Percentiles rank a stretch among this genome's conserved stretches.
Conservation (phyloP, 1,140 invertebrate genomes). For the Nomia melanderi region DNA sequence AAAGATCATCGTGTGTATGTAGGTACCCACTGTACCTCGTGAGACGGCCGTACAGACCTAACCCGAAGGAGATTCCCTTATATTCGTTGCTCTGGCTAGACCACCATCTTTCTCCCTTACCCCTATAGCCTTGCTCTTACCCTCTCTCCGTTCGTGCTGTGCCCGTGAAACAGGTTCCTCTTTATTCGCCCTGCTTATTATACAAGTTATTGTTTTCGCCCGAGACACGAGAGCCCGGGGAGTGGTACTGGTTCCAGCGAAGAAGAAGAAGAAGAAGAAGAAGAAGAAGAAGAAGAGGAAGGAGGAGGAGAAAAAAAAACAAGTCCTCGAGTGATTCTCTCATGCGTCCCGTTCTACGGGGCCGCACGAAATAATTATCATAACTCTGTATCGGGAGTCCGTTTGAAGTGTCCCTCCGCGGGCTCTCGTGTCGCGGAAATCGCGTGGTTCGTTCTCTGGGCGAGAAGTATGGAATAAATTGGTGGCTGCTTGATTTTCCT, state of each 20-base stretch:
- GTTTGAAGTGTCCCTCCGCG: conserved; percentile 20
- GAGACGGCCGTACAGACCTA: conserved; percentile 10
- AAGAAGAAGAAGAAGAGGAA: not conserved
- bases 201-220: conserved; percentile 67
- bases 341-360: conserved; percentile 35
- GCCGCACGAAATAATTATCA: conserved; percentile 48
- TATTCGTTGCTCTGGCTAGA: conserved; percentile 26
- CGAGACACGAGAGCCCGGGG: conserved; percentile 49
- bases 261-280: not conserved
- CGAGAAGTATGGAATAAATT: conserved; percentile 28
- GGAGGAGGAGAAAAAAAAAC: conserved; percentile 34
- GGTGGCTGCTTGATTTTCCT: not conserved
- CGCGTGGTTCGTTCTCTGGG: conserved; percentile 9
- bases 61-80: conserved; percentile 39
- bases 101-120: conserved; percentile 6
- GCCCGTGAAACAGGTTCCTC: conserved; percentile 61
- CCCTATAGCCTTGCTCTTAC: conserved; percentile 31
- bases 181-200: conserved; percentile 60
- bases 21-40: no score
- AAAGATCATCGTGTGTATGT: conserved; percentile 50
- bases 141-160: not conserved
- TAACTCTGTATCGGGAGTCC: conserved; percentile 32
- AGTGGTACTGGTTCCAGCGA: conserved; percentile 49
- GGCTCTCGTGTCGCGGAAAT: conserved; percentile 6
- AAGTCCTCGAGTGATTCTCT: conserved; percentile 52